phyloP scores from a whole-genome alignment of 2,888 invertebrate species.

The Mantis religiosa region DNA sequence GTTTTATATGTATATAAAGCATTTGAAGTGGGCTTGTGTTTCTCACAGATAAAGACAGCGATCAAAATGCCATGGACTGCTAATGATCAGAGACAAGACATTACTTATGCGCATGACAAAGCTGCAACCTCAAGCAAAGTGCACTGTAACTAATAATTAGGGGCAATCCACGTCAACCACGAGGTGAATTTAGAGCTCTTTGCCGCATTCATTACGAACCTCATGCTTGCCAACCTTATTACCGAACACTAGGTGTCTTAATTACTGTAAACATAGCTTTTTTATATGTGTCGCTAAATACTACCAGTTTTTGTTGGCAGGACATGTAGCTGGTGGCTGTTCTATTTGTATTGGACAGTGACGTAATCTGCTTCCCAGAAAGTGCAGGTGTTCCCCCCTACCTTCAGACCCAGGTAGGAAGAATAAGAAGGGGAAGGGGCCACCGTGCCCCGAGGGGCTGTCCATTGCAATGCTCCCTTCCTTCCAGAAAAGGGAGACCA shows the following conservation, averaged over 20 bases:
- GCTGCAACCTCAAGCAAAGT: not conserved
- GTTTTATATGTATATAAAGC: no score
- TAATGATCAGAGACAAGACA: not conserved
- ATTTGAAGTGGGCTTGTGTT: no score
- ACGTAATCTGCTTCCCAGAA: constrained; percentile 5
- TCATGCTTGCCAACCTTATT: not conserved
- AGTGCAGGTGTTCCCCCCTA: constrained; percentile 10
- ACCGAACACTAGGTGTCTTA: not conserved
- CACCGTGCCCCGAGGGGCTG: not conserved
- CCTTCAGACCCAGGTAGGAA: not conserved
- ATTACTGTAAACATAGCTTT: not conserved
- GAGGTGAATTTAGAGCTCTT: not conserved
- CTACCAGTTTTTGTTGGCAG: not conserved
- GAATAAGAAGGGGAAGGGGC: not conserved
- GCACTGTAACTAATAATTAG: not conserved
- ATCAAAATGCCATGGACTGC: no score
- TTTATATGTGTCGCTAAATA: not conserved
- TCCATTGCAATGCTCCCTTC: constrained; percentile 18
- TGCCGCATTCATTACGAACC: not conserved
- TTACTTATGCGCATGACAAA: not conserved
- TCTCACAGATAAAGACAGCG: no score
- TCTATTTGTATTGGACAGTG: constrained; percentile 13
- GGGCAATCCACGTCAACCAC: not conserved
- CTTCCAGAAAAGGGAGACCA: constrained; percentile 1
- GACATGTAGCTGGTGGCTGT: constrained; percentile 2